Percentiles rank a stretch among this genome's conserved stretches.
These are phyloP conservation scores for Hypanus sabinus DNA, from an alignment of 2,113 vertebrate species.

Conservation along the genomic window DNA sequence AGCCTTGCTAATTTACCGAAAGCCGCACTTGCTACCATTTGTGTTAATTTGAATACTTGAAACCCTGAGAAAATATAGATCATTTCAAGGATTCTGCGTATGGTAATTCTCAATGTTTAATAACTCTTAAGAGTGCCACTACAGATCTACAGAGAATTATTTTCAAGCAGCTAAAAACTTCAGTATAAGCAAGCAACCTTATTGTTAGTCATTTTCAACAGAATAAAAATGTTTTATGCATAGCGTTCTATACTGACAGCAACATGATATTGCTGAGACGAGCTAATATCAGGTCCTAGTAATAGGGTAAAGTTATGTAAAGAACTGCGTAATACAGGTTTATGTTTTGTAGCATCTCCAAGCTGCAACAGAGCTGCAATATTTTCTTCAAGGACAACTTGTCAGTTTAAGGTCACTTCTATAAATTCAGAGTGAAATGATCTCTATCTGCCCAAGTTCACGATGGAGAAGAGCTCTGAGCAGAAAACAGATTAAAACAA, in stretches of 20 bases:
- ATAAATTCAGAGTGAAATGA: slow-evolving; percentile 27
- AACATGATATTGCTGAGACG: slow-evolving; percentile 10
- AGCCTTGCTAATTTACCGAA: background rate
- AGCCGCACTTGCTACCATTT: background rate
- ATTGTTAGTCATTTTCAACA: slow-evolving; percentile 18
- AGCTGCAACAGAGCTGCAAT: background rate
- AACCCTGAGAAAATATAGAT: background rate
- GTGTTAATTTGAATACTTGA: slow-evolving; percentile 16
- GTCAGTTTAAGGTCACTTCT: slow-evolving; percentile 1
- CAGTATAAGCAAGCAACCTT: background rate
- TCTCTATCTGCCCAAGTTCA: background rate
- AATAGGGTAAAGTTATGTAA: slow-evolving; percentile 26
- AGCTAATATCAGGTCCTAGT: background rate
- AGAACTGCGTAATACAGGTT: background rate
- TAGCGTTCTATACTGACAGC: background rate
- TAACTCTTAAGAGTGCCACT: background rate
- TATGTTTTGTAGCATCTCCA: background rate
- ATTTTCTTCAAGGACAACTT: slow-evolving; percentile 17
- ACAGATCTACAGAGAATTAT: background rate
- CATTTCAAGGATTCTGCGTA: background rate
- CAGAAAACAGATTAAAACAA: background rate
- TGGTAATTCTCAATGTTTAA: background rate
- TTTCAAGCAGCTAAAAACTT: background rate
- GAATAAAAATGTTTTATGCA: slow-evolving; percentile 33
- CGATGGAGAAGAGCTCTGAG: background rate